phyloP scores from a whole-genome alignment of 1,140 invertebrate genomes.

The Heliconius nattereri region DNA sequence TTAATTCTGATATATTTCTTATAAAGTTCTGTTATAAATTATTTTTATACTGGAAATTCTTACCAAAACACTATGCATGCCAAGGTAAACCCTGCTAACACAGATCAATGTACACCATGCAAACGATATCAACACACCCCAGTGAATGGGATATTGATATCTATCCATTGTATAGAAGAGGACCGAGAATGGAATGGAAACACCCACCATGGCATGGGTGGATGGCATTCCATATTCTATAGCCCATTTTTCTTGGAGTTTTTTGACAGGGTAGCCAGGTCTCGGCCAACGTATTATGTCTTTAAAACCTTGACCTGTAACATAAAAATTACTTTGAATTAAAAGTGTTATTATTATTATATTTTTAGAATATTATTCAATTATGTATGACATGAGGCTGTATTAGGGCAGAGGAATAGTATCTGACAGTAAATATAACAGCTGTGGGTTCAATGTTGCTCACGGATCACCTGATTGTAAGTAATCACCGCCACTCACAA shows the following conservation, averaged over 20 bases:
- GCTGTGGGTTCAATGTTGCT: too few species aligned
- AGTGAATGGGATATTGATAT: slow-evolving; percentile 87
- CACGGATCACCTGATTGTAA: too few species aligned
- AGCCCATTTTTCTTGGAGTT: slow-evolving; percentile 92
- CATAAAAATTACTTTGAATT: neutral
- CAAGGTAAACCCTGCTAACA: slow-evolving; percentile 92
- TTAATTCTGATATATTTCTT: too few species aligned
- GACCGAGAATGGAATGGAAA: slow-evolving; percentile 92
- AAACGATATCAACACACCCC: slow-evolving; percentile 81
- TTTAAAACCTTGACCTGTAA: slow-evolving; percentile 92
- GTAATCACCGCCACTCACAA: too few species aligned
- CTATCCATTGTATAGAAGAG: slow-evolving; percentile 89
- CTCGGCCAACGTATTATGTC: slow-evolving; percentile 93
- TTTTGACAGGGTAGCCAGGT: slow-evolving; percentile 90
- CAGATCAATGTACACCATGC: slow-evolving; percentile 90
- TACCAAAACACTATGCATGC: slow-evolving; percentile 95
- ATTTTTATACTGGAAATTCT: slow-evolving; percentile 49
- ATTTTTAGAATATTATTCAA: too few species aligned
- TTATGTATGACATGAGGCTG: too few species aligned
- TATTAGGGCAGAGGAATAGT: too few species aligned
- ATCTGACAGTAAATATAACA: too few species aligned
- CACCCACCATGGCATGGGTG: slow-evolving; percentile 95
- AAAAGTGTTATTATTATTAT: too few species aligned
- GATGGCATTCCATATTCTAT: slow-evolving; percentile 97
- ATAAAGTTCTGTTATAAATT: neutral